A percentile compares a stretch with the other conserved stretches of the same genome.
Evolutionary conservation across 2,797 vertebrate species (phyloP).

Genomic region (Coccyzus lansbergi): DNA sequence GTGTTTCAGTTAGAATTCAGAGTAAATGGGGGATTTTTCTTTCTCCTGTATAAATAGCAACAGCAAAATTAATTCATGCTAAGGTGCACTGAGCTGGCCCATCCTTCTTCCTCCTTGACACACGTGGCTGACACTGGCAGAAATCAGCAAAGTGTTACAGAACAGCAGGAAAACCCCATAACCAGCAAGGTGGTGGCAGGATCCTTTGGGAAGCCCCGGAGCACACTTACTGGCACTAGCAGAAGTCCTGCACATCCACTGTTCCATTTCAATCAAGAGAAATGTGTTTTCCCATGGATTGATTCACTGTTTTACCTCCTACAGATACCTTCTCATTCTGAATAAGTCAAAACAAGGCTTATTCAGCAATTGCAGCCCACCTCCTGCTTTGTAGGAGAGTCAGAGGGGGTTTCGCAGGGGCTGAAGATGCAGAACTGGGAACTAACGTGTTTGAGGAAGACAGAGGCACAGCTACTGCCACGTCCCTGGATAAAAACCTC

Average conservation of each 20-base stretch:
- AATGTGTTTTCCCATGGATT: background rate
- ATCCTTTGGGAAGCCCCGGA: background rate
- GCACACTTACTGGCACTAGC: background rate
- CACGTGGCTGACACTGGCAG: background rate
- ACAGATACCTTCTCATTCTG: background rate
- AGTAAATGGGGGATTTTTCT: background rate
- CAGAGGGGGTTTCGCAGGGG: background rate
- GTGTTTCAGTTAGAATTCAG: background rate
- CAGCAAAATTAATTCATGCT: background rate
- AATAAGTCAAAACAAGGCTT: background rate
- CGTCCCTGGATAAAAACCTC: background rate
- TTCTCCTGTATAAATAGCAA: slow-evolving; percentile 8
- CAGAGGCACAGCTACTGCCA: background rate
- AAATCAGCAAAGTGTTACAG: background rate
- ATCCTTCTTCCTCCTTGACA: slow-evolving; percentile 4
- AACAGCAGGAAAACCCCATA: background rate
- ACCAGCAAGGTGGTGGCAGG: background rate
- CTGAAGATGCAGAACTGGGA: background rate
- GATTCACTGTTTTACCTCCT: background rate
- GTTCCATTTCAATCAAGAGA: background rate
- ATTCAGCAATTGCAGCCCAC: background rate
- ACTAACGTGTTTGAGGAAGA: background rate
- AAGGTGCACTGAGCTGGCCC: background rate
- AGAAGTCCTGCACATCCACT: background rate
- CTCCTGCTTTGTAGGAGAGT: background rate